Base-by-base conservation (phyloP, 92 coral and sea anemone genomes). In the Phenganax subtilis region DNA sequence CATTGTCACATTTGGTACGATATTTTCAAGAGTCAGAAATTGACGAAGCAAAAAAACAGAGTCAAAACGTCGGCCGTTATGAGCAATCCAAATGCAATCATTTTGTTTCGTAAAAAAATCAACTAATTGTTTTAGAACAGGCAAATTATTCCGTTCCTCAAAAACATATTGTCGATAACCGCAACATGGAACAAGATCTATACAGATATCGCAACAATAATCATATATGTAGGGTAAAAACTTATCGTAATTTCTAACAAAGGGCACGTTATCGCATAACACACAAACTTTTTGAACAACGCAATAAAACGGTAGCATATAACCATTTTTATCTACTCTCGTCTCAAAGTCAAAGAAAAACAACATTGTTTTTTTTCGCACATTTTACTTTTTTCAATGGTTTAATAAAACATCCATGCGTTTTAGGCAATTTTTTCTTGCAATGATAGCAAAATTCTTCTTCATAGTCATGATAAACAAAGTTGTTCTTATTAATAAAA, bases 51-150 rank as follows among this genome's bases (percentile, higher is more conserved):
- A 54, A 67, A 77, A 77, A 57, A 77, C 9, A 9, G 71, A 51
- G n/a, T 76, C 81, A 76, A 76, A 76, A 55, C 63, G 70, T 12
- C 71, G 54, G 2, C 82, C 82, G 31, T 78, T 78, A 78, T 78
- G 82, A 17, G 82, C 82, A 15, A 78, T 25, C 82, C 82, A 78
- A 54, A 78, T 29, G 31, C 57, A 57, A 58, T 78, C 54, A 30
- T 25, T 0, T 20, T 69, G 74, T 25, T 25, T 0, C 10, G 28
- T 30, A 11, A 69, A 30, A 27, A 69, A 69, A 3, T 69, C 6
- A 8, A 11, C 31, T 25, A 69, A 69, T 10, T 65, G 30, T 9
- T 17, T 17, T 44, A 65, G 1, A 10, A 17, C 47, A 1, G 47
- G 25, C 25, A 20, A 37, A 37, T 37, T 0, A 15, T 65, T 65